Conservation (phyloP, 1,140 invertebrate genomes). For the Rhizoglyphus robini region DNA sequence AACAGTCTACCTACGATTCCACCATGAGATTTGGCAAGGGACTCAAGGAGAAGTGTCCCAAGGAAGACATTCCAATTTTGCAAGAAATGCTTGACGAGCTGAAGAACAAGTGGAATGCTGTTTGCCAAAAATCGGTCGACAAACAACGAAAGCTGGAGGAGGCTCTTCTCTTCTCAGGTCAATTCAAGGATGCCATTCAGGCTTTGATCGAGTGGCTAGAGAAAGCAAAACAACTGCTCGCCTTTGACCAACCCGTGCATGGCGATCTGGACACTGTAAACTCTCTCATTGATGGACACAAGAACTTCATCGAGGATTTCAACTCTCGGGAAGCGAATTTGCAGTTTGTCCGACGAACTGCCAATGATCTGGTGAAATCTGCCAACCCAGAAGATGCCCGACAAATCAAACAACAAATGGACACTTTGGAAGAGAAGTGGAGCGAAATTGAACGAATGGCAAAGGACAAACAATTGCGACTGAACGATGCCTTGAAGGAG, state of each 20-base stretch:
- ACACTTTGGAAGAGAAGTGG: constrained; percentile 70
- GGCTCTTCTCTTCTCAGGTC: constrained; percentile 78
- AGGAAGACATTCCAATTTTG: constrained; percentile 65
- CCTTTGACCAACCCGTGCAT: constrained; percentile 68
- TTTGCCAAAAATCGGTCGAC: constrained; percentile 87
- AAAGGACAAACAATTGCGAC: constrained; percentile 52
- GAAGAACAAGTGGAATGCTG: constrained; percentile 81
- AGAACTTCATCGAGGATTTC: constrained; percentile 74
- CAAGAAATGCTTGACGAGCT: constrained; percentile 71
- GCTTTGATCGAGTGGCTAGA: constrained; percentile 88
- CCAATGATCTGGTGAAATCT: constrained; percentile 68
- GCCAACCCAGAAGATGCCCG: constrained; percentile 59
- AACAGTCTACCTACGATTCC: constrained; percentile 74
- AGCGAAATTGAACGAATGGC: constrained; percentile 60
- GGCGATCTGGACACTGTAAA: constrained; percentile 91
- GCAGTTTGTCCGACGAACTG: constrained; percentile 72
- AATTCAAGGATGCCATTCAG: constrained; percentile 87
- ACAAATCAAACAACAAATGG: constrained; percentile 60
- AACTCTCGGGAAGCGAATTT: constrained; percentile 71
- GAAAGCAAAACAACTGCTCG: constrained; percentile 57
- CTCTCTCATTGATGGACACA: constrained; percentile 78
- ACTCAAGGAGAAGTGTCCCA: constrained; percentile 83
- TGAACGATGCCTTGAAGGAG: constrained; percentile 65
- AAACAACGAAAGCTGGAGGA: constrained; percentile 87
- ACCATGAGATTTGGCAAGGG: constrained; percentile 78